Conservation (phyloP, 2,797 vertebrate genomes). For the Eulemur rubriventer region DNA sequence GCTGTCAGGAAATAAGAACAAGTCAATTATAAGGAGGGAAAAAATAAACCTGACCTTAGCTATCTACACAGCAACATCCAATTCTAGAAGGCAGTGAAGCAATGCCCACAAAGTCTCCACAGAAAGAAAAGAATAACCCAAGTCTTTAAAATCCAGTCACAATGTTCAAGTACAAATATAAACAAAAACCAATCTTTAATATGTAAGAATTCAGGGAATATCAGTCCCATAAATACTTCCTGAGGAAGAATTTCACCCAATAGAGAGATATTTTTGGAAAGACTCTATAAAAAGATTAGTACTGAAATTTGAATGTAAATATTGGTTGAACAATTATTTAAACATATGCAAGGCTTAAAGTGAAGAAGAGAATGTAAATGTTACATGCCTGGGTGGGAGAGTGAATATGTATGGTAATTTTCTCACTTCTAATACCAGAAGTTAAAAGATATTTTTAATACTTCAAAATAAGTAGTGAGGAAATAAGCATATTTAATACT, state of each 20-base stretch:
- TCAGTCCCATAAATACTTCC: background rate
- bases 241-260: background rate
- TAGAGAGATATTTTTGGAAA: background rate
- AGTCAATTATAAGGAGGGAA: background rate
- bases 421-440: background rate
- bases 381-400: background rate
- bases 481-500: too few relatives aligned
- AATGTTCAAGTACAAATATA: background rate
- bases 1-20: slow-evolving; percentile 26
- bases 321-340: background rate
- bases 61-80: background rate
- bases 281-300: background rate
- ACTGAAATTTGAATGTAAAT: background rate
- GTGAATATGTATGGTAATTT: background rate
- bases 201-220: background rate
- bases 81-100: background rate
- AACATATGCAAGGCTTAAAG: background rate
- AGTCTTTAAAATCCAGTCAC: background rate
- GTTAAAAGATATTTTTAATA: slow-evolving; percentile 7
- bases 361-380: background rate
- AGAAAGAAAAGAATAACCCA: background rate
- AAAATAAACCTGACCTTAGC: slow-evolving; percentile 35
- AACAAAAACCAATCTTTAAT: background rate
- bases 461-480: background rate
- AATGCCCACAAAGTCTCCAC: background rate